Base-by-base conservation (phyloP, 23 tunicate species). In the Clavelina lepadiformis region DNA sequence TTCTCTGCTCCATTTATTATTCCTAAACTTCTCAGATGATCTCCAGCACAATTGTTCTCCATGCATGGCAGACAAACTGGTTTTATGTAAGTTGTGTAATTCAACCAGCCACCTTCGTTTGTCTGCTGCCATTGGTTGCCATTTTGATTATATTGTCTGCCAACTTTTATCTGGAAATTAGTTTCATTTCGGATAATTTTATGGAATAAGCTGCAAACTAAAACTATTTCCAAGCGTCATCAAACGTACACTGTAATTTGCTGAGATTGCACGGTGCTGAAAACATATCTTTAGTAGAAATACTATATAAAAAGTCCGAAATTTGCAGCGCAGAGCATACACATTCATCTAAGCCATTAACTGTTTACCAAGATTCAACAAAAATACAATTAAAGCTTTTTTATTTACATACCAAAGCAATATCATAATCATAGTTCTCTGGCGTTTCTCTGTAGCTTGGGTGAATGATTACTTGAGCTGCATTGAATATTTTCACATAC, bases 21-120 rank as follows among this genome's bases (percentile, higher is more conserved):
- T 22, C 69, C 69, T 34, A 3, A 3, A 11, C 69, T 35, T 8
- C 19, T 35, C 20, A 80, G 28, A 19, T 68, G 33, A 0, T 2
- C 30, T 0, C 78, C 78, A 1, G 64, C 78, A 63, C 87, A 80
- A 28, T 76, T 80, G 21, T 49, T 57, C 1, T 35, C 41, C 34
- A 67, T 51, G 63, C 87, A 80, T n/a, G 87, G 87, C 63, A 80
- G 28, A 49, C 87, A 80, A 3, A 80, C 78, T 1, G 87, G 87
- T 35, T 78, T 35, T 22, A 80, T 63, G 38, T 51, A 72, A 0
- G 65, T 36, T 2, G 78, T 71, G 65, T 63, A 71, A 18, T 35
- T 35, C 4, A 63, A 25, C 7, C 20, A 35, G 5, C 51, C 51
- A 11, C 3, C 7, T 8, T 22, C 21, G 21, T 18, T 7, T 3